Evolutionary conservation across 2,797 vertebrate genomes (phyloP), one percentile per base, ranked within the genome.

Genomic region (Sandelia bainsii): DNA sequence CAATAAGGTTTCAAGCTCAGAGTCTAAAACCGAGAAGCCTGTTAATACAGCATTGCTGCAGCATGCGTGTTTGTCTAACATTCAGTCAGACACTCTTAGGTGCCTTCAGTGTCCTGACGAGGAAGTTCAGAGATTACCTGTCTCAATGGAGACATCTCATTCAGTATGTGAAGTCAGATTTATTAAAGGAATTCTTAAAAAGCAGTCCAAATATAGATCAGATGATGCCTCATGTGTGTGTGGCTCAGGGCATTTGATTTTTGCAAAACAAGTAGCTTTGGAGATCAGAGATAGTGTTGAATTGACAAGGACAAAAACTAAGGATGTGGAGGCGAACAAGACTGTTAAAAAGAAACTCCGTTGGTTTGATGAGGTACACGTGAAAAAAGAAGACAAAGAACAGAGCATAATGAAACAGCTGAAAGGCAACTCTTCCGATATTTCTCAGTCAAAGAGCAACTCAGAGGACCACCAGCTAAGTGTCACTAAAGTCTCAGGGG

Each of bases 151-250:
- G 39, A 59, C 80, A 27, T 40, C 84, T 34, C 50, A 78, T 23
- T 84, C 87, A 20, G 68, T 82, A 20, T 81, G 76, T 83, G 88
- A 92, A 62, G 90, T 88, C 82, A 86, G 71, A 53, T 85, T 95
- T 39, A 66, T 95, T 25, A 96, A 95, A 91, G 96, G 96, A 68
- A 97, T 98, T 82, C 95, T 99, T 77, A 99, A 97, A 86, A 96
- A 96, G 72, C 89, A 91, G 23, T 94, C 95, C 64, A 95, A 94
- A 75, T 93, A 93, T 51, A 81, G 90, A 51, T 79, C 84, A 10
- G 70, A 75, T 57, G 72, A 83, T 70, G 58, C 81, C 23, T 82
- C 91, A 17, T 67, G 83, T 52, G 12, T 80, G 27, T 77, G 93
- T 56, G 80, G 64, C 22, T 87, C 92, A 42, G 91, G 77, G 3